Evolutionary conservation across 1,140 invertebrate genomes (phyloP).

Genomic region (Penaeus japonicus): DNA sequence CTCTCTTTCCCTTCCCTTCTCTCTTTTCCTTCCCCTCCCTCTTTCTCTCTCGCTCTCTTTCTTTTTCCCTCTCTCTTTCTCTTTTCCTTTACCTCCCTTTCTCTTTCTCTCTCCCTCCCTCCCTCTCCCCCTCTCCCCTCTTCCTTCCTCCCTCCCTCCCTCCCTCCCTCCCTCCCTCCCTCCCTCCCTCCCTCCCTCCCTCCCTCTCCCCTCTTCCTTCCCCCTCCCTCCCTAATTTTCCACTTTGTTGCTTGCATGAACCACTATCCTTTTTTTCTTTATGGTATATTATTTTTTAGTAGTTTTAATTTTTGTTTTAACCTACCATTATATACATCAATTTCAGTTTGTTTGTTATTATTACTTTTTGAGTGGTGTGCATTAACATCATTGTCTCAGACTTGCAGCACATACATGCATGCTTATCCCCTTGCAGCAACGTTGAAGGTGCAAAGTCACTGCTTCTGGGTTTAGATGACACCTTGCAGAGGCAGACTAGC

Average conservation of each 20-base stretch:
- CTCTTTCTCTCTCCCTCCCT: not conserved
- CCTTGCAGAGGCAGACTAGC: not conserved
- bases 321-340: too few relatives aligned
- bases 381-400: too few relatives aligned
- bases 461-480: not conserved
- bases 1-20: not conserved
- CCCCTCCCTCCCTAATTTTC: too few relatives aligned
- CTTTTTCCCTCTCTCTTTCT: not conserved
- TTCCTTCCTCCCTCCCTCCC: too few relatives aligned
- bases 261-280: too few relatives aligned
- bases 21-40: not conserved
- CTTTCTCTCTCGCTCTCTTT: not conserved
- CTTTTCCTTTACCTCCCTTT: not conserved
- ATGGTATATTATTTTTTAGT: too few relatives aligned
- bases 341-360: too few relatives aligned
- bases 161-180: not conserved
- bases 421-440: slow-evolving; percentile 9
- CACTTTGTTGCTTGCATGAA: not conserved
- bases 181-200: not conserved
- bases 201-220: not conserved
- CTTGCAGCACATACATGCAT: not conserved
- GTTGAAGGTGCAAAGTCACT: slow-evolving; percentile 3
- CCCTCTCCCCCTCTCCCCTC: not conserved
- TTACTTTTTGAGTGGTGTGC: too few relatives aligned
- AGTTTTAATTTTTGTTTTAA: too few relatives aligned